Conservation (phyloP, 2,888 invertebrate species). For the Diaprepes abbreviatus region DNA sequence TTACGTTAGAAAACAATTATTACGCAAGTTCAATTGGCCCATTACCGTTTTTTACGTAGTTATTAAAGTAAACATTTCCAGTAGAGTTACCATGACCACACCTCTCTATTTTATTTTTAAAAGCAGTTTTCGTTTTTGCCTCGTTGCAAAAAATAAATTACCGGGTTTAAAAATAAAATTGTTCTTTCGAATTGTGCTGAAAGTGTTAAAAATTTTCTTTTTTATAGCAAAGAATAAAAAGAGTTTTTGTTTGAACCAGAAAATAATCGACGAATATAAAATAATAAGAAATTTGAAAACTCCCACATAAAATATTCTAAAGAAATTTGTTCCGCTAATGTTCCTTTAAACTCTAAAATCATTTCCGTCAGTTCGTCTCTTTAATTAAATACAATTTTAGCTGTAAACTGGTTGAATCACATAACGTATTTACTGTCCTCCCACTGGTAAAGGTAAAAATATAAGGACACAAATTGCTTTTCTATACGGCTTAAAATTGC, state of each 20-base stretch:
- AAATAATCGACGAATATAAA: too few relatives aligned
- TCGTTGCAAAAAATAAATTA: slow-evolving; percentile 40
- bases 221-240: slow-evolving; percentile 33
- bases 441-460: slow-evolving; percentile 20
- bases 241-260: slow-evolving; percentile 24
- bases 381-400: too few relatives aligned
- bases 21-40: too few relatives aligned
- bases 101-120: slow-evolving; percentile 21
- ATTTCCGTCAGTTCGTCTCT: too few relatives aligned
- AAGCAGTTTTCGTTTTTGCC: slow-evolving; percentile 20
- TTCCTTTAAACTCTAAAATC: too few relatives aligned
- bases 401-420: too few relatives aligned
- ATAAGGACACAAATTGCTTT: slow-evolving; percentile 34
- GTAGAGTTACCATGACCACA: neutral
- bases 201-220: slow-evolving; percentile 33
- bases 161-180: slow-evolving; percentile 40
- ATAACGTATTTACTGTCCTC: too few relatives aligned
- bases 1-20: too few relatives aligned
- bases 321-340: too few relatives aligned
- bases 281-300: too few relatives aligned
- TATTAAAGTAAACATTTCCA: neutral
- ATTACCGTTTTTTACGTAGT: neutral
- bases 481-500: slow-evolving; percentile 32
- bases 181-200: slow-evolving; percentile 36
- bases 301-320: too few relatives aligned